Conservation (phyloP, 2,888 invertebrate genomes). For the Spisula subtruncata region DNA sequence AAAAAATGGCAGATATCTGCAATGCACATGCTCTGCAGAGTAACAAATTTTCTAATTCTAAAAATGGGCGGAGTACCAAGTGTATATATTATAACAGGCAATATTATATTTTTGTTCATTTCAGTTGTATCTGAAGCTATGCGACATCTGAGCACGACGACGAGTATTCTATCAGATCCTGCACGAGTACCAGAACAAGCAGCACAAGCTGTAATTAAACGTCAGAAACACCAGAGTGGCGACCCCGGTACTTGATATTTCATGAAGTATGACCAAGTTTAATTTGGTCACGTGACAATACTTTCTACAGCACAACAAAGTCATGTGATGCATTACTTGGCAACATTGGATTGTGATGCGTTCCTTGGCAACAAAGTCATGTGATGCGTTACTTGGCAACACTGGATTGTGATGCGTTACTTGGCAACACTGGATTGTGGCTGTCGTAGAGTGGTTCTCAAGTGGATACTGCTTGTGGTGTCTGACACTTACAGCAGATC, state of each 20-base stretch:
- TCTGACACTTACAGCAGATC: not conserved
- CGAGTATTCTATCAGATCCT: constrained; percentile 96
- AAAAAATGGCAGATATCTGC: too few relatives aligned
- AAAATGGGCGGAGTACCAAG: too few relatives aligned
- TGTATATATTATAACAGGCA: not conserved
- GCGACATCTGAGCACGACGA: constrained; percentile 95
- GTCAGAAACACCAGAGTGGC: constrained; percentile 53
- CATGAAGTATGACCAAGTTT: not conserved
- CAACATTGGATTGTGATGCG: not conserved
- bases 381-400: not conserved
- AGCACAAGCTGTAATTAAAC: constrained; percentile 91
- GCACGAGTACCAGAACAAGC: constrained; percentile 96
- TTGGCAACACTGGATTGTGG: not conserved
- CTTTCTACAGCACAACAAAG: not conserved
- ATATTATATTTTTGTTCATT: constrained; percentile 68
- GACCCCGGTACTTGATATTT: constrained; percentile 47
- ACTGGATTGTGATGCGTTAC: not conserved
- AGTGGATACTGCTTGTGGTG: not conserved
- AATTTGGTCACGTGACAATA: constrained; percentile 2
- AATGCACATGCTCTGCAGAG: too few relatives aligned
- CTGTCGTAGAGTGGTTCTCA: not conserved
- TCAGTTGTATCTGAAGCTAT: constrained; percentile 97
- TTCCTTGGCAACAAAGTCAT: not conserved
- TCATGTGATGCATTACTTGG: not conserved
- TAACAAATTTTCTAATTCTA: too few relatives aligned